Base-by-base conservation (phyloP, 2,113 vertebrate species). In the Panthera tigris region DNA sequence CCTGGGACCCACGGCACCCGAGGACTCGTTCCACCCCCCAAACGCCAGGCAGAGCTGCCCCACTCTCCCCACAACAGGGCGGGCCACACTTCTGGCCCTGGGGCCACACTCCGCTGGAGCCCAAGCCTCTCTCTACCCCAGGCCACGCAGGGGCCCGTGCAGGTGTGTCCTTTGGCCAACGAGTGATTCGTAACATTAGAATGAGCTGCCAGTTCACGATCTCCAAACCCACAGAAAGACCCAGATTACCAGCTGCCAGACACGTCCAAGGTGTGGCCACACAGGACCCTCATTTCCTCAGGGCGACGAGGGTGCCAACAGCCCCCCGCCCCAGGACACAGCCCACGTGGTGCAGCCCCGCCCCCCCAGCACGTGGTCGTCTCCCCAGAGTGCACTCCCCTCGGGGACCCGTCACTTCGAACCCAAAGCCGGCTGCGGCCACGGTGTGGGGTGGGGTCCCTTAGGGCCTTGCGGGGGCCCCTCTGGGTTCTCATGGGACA, bases 221-320 rank as follows among this genome's bases (percentile, higher is more conserved):
- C 81, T 95, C 91, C 95, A 65, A 83, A 82, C 84, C 79, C 68
- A 65, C 45, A 85, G 71, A 74, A 78, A 83, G 85, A 25, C 50
- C 33, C 11, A 15, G 25, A 3, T 25, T 29, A 63, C 73, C 18
- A 25, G n/a, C 14, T 39, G 29, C 25, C n/a, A 45, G 45, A 85
- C 79, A 85, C 33, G 45, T 7, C 78, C 41, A 2, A 85, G 57
- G 33, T 10, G 55, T 33, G 27, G 73, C 41, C 78, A 31, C 33
- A 3, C 1, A 11, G 55, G 50, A 55, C 41, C 36, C 29, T 4
- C 3, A 6, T 55, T 31, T 41, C 55, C 33, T 52, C 15, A 13
- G 0, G 5, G 61, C 31, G 18, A 14, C 0, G 2, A 0, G 7
- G 52, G 33, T 2, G 19, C 36, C 39, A 29, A 9, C 4, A 4